phyloP scores from a whole-genome alignment of 2,797 vertebrate genomes.

The Chaetophractus vellerosus region DNA sequence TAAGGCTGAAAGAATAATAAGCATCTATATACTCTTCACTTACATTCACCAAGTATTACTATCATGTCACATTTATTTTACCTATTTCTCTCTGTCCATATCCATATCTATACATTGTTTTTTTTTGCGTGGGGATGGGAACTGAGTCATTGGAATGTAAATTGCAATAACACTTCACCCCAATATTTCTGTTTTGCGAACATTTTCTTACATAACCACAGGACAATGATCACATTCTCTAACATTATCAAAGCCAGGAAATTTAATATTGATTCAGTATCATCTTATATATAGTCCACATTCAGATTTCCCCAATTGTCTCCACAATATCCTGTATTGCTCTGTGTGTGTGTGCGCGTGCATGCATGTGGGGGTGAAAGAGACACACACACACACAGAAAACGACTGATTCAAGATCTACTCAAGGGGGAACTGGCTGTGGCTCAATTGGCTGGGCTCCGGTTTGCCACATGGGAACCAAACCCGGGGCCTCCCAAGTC shows the following conservation, averaged over 20 bases:
- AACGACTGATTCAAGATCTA: neutral
- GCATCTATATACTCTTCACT: neutral
- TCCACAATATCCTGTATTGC: neutral
- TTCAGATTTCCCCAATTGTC: neutral
- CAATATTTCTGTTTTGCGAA: neutral
- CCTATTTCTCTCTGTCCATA: neutral
- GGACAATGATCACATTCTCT: neutral
- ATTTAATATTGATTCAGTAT: conserved; percentile 24
- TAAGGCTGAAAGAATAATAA: conserved; percentile 34
- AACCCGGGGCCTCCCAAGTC: too few relatives aligned
- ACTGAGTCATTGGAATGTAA: neutral
- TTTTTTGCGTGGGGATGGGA: neutral
- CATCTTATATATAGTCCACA: neutral
- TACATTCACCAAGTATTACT: conserved; percentile 1
- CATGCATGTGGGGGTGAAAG: too few relatives aligned
- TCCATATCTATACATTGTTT: too few relatives aligned
- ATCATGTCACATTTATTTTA: neutral
- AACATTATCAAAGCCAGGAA: conserved; percentile 18
- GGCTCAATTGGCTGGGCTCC: too few relatives aligned
- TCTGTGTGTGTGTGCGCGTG: too few relatives aligned
- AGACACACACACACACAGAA: too few relatives aligned
- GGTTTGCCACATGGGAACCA: too few relatives aligned
- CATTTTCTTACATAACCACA: neutral
- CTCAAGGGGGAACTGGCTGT: too few relatives aligned
- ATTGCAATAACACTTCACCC: neutral